Conservation (phyloP, 2,797 vertebrate species). For the Melanotaenia boesemani region DNA sequence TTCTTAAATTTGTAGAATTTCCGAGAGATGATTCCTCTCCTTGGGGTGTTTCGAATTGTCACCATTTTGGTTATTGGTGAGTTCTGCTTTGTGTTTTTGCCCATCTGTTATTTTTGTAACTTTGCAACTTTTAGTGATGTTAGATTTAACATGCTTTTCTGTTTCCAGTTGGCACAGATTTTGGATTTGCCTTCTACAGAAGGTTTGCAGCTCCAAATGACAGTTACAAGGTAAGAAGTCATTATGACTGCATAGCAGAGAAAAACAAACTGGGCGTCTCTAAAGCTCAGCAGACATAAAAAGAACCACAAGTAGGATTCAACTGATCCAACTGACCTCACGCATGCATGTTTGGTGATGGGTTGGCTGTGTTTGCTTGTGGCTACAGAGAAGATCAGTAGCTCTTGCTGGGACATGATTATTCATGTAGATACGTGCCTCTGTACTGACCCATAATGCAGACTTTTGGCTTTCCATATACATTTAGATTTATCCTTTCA, state of each 20-base stretch:
- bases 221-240: constrained; percentile 79
- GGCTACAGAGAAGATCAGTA: constrained; percentile 29
- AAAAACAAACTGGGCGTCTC: neutral
- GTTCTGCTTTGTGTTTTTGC: constrained; percentile 26
- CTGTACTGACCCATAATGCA: neutral
- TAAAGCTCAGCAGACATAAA: neutral
- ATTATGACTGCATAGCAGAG: neutral
- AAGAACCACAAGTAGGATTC: neutral
- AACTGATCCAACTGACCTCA: constrained; percentile 12
- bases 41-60: constrained; percentile 87
- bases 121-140: neutral
- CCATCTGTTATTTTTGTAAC: neutral
- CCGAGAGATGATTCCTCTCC: constrained; percentile 89
- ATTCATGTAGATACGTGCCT: neutral
- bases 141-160: constrained; percentile 9
- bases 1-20: constrained; percentile 85
- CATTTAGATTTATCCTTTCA: neutral
- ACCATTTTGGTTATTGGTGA: constrained; percentile 85
- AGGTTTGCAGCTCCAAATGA: constrained; percentile 81
- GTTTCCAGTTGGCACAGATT: constrained; percentile 85
- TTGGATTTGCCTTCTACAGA: constrained; percentile 93
- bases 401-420: constrained; percentile 38
- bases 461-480: neutral
- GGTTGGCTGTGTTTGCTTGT: constrained; percentile 10
- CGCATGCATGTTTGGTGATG: neutral